Evolutionary conservation across 2,113 vertebrate species (phyloP).

Genomic region (Rhinopomastus cyanomelas): DNA sequence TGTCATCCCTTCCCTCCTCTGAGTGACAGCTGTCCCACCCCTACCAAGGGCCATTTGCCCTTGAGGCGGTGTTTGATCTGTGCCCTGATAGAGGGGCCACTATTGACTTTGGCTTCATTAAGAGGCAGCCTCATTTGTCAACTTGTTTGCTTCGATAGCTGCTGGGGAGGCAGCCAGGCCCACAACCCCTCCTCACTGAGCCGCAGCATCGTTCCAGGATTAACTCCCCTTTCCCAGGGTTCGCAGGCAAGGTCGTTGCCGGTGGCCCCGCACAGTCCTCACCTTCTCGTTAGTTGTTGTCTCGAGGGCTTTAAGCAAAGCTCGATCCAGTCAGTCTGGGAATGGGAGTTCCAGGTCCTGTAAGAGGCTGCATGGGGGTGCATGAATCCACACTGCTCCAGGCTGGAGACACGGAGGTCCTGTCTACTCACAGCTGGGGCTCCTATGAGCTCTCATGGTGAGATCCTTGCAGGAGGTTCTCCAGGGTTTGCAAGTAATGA

Average conservation of each 20-base stretch:
- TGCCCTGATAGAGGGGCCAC: conserved; percentile 52
- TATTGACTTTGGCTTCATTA: conserved; percentile 64
- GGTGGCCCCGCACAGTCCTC: background rate
- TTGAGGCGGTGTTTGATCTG: conserved; percentile 57
- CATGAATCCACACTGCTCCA: background rate
- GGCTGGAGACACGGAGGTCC: background rate
- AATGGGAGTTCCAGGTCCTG: background rate
- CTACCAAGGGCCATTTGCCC: background rate
- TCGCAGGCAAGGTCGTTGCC: conserved; percentile 26
- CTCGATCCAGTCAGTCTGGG: background rate
- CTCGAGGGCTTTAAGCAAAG: background rate
- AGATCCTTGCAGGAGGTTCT: background rate
- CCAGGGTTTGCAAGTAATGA: background rate
- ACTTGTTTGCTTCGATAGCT: conserved; percentile 49
- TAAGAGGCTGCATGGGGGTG: accelerated
- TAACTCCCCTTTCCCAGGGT: conserved; percentile 1
- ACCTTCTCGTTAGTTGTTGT: conserved; percentile 23
- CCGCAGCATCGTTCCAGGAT: background rate
- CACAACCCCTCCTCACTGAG: background rate
- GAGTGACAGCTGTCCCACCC: conserved; percentile 57
- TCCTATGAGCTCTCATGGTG: accelerated
- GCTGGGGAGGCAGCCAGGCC: background rate
- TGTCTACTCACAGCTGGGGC: background rate
- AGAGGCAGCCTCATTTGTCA: conserved; percentile 66
- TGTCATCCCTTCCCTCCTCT: background rate